Conservation (phyloP, 2,888 invertebrate genomes). For the Carabus problematicus region DNA sequence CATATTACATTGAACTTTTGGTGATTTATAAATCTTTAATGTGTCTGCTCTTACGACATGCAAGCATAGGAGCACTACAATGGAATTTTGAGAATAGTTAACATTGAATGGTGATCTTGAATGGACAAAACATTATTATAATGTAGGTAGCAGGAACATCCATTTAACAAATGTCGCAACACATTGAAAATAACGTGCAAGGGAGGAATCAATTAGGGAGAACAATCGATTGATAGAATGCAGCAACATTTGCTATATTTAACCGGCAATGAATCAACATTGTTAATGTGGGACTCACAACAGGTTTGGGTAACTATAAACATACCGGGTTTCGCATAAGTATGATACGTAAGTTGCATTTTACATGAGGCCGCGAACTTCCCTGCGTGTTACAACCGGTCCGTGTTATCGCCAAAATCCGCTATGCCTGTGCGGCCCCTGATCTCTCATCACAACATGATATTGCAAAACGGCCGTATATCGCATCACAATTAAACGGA, state of each 20-base stretch:
- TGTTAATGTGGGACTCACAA: constrained; percentile 1
- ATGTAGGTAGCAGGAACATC: too few species aligned
- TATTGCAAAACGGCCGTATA: too few species aligned
- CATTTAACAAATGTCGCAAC: not conserved
- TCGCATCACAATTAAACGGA: too few species aligned
- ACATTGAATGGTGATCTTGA: too few species aligned
- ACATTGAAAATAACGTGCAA: not conserved
- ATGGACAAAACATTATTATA: too few species aligned
- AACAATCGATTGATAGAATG: constrained; percentile 2
- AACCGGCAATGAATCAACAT: constrained; percentile 1
- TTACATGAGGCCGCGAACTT: constrained; percentile 2
- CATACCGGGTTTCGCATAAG: not conserved
- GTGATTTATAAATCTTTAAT: too few species aligned
- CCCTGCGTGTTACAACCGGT: not conserved
- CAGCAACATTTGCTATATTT: not conserved
- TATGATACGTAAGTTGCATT: constrained; percentile 3
- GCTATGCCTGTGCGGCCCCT: not conserved
- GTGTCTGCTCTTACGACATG: too few species aligned
- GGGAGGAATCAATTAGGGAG: not conserved
- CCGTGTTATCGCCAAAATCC: constrained; percentile 7
- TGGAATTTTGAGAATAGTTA: too few species aligned
- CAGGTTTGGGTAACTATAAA: not conserved
- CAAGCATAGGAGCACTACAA: too few species aligned
- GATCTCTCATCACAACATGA: not conserved
- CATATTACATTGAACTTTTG: too few species aligned